Percentiles rank a stretch among this genome's conserved stretches.
Conservation (phyloP, 2,888 invertebrate species). For the Taphrorychus bicolor region DNA sequence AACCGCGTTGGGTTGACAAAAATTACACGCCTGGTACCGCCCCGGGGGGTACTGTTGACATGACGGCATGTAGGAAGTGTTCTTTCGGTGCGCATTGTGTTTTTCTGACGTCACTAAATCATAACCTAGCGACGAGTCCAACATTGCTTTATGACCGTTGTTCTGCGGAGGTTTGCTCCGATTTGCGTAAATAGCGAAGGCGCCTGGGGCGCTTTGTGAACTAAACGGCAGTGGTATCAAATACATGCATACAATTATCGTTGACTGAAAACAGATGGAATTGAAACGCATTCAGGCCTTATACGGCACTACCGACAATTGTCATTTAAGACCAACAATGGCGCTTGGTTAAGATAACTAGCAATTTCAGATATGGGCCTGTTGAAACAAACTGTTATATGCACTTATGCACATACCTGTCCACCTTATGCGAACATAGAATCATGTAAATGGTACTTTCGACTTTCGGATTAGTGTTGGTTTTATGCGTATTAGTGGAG, state of each 20-base stretch:
- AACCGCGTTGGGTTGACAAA: conserved; percentile 48
- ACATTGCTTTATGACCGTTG: conserved; percentile 33
- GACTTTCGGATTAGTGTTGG: too few relatives aligned
- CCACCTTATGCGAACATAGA: conserved; percentile 5
- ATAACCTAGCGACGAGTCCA: too few relatives aligned
- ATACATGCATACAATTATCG: neutral
- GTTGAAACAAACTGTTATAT: conserved; percentile 48
- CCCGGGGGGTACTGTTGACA: conserved; percentile 45
- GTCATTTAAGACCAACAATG: conserved; percentile 52
- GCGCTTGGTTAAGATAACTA: conserved; percentile 56
- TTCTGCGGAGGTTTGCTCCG: conserved; percentile 22
- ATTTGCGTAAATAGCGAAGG: conserved; percentile 5
- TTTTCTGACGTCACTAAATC: conserved; percentile 35
- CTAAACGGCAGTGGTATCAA: neutral
- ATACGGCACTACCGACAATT: conserved; percentile 35
- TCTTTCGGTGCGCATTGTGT: conserved; percentile 26
- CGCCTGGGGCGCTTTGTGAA: neutral
- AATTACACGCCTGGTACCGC: conserved; percentile 46
- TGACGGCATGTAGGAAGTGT: conserved; percentile 54
- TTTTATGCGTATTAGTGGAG: too few relatives aligned
- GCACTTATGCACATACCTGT: too few relatives aligned
- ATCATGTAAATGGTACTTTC: neutral
- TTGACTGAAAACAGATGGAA: conserved; percentile 9
- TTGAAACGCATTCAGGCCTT: conserved; percentile 15
- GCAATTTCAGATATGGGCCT: conserved; percentile 54